Conservation (phyloP, 2,113 vertebrate genomes). For the Indicator indicator region DNA sequence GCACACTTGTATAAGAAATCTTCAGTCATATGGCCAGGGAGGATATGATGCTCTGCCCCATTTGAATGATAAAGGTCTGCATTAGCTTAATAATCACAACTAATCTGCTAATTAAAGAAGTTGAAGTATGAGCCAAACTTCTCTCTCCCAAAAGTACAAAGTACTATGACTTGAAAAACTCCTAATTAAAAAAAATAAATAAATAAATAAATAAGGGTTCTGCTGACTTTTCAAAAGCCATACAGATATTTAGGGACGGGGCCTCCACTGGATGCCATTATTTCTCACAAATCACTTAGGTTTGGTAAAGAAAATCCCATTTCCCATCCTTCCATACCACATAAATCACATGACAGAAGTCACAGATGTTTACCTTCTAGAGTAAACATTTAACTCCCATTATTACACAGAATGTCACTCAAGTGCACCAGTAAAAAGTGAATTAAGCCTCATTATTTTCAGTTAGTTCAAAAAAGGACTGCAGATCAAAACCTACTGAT, state of each 20-base stretch:
- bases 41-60: not conserved
- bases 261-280: not conserved
- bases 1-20: not conserved
- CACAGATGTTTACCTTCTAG: not conserved
- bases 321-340: not conserved
- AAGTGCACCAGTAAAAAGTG: not conserved
- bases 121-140: not conserved
- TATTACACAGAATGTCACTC: not conserved
- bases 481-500: not conserved
- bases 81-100: not conserved
- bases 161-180: not conserved
- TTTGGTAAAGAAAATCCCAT: not conserved
- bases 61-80: not conserved
- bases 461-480: not conserved
- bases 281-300: not conserved
- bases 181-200: not conserved
- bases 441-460: not conserved
- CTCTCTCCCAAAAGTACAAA: not conserved
- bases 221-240: constrained; percentile 15
- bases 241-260: not conserved
- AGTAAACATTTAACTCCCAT: not conserved
- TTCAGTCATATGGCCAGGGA: not conserved
- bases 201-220: not conserved
- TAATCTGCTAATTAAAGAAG: not conserved
- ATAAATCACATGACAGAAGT: not conserved